These are phyloP conservation scores for Nesogale talazaci DNA, from an alignment of 2,113 vertebrate genomes.

Conservation along the genomic window DNA sequence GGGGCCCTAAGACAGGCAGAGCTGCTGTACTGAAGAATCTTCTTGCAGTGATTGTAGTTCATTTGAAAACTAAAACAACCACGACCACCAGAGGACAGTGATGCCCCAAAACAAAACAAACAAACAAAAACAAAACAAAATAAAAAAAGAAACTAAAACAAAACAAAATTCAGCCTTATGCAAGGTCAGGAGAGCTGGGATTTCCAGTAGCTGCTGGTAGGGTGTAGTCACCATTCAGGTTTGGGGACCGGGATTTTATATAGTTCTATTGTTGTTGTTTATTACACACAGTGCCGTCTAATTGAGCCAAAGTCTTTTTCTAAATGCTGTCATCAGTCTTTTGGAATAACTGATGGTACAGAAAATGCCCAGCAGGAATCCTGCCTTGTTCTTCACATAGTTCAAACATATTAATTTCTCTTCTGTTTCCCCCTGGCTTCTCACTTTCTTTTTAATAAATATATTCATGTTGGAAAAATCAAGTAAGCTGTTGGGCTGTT, in stretches of 20 bases:
- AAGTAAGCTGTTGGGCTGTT: not conserved
- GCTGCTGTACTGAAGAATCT: not conserved
- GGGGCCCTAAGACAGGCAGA: not conserved
- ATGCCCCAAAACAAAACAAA: too few relatives aligned
- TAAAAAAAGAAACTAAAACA: constrained; percentile 48
- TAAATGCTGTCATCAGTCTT: constrained; percentile 51
- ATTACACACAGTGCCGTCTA: constrained; percentile 71
- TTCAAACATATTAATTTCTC: not conserved
- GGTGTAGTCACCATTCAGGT: constrained; percentile 4
- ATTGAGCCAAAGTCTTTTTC: constrained; percentile 74
- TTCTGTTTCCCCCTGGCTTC: not conserved
- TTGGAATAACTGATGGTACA: not conserved
- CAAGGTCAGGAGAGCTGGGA: not conserved
- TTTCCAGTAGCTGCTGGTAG: constrained; percentile 46
- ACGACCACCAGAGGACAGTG: too few relatives aligned
- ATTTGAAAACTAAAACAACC: constrained; percentile 31
- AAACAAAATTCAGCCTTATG: not conserved
- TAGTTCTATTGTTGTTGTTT: constrained; percentile 79
- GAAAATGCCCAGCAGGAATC: not conserved
- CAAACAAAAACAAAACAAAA: too few relatives aligned
- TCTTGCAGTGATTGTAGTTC: not conserved
- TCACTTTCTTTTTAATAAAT: not conserved
- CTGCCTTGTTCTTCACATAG: not conserved
- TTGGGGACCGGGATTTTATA: constrained; percentile 68
- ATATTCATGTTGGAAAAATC: not conserved